Evolutionary conservation across 2,113 vertebrate genomes (phyloP).

Genomic region (Brevimyrus niger): DNA sequence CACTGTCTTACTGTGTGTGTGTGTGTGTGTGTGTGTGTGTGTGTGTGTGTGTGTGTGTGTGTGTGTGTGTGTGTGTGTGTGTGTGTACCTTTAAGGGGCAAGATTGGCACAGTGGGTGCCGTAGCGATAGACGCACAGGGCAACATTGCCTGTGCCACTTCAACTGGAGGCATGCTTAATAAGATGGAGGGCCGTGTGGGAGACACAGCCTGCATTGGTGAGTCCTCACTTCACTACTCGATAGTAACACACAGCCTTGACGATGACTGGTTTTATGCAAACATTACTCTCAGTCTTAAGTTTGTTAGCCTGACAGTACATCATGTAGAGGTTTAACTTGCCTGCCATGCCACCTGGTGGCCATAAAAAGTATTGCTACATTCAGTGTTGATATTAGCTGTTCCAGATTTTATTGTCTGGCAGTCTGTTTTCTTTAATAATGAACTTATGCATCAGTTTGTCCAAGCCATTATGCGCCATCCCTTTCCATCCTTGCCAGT

Average conservation of each 20-base stretch:
- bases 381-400: neutral
- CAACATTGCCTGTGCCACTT: constrained; percentile 69
- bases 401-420: neutral
- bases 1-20: neutral
- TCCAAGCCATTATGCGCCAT: neutral
- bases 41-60: neutral
- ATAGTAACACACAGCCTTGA: neutral
- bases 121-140: constrained; percentile 69
- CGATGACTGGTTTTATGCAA: neutral
- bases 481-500: neutral
- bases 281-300: neutral
- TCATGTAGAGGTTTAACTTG: neutral
- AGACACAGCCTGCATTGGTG: constrained; percentile 72
- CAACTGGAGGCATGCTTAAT: constrained; percentile 72
- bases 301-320: neutral
- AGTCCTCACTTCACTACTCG: constrained; percentile 20
- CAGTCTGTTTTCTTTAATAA: neutral
- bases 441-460: neutral
- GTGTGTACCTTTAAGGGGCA: constrained; percentile 58
- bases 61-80: neutral
- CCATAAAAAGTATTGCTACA: neutral
- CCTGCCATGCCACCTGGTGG: constrained; percentile 25
- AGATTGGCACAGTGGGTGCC: constrained; percentile 73
- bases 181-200: constrained; percentile 76
- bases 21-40: neutral